Percentiles rank a stretch among this genome's conserved stretches.
phyloP scores from a whole-genome alignment of 2,797 vertebrate species.

The Intellagama lesueurii region DNA sequence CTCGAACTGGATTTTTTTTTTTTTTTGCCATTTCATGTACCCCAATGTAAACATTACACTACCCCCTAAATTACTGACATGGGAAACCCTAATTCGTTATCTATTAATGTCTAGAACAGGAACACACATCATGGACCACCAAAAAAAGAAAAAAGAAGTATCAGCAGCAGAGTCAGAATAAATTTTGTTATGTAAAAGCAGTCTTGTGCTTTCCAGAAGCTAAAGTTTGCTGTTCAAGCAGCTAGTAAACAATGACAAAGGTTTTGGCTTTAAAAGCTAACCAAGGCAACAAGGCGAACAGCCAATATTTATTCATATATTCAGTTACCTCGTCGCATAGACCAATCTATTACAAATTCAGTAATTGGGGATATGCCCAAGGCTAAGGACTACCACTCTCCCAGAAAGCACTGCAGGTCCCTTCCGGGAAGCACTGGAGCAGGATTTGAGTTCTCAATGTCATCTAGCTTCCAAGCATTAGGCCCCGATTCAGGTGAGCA shows the following conservation, averaged over 20 bases:
- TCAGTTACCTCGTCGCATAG: neutral
- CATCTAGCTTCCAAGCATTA: too few relatives aligned
- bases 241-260: conserved; percentile 10
- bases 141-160: neutral
- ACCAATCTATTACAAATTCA: neutral
- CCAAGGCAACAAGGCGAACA: neutral
- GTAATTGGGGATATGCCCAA: too few relatives aligned
- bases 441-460: too few relatives aligned
- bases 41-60: neutral
- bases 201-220: neutral
- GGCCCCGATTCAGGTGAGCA: too few relatives aligned
- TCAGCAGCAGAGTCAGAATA: conserved; percentile 14
- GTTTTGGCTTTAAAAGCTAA: neutral
- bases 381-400: too few relatives aligned
- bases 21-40: neutral
- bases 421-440: too few relatives aligned
- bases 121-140: neutral
- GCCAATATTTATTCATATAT: neutral
- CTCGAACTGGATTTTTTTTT: neutral
- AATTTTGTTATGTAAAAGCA: conserved; percentile 24
- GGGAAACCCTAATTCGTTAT: neutral
- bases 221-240: conserved; percentile 30
- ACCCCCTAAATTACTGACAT: neutral
- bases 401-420: too few relatives aligned
- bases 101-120: neutral